Evolutionary conservation across 2,113 vertebrate genomes (phyloP), one percentile per base, ranked within the genome.

Genomic region (Myocastor coypus): DNA sequence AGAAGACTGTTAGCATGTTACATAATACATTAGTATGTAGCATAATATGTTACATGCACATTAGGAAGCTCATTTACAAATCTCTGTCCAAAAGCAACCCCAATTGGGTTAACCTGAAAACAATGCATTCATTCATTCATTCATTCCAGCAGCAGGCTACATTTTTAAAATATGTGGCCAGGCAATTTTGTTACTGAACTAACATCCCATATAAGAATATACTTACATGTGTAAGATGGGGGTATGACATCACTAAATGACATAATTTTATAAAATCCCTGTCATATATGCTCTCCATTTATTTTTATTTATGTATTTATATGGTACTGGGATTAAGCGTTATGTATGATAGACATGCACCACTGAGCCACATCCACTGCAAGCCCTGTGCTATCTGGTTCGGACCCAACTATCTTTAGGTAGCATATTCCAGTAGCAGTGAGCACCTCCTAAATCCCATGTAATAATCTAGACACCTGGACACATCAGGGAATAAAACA

Each of bases 401-500:
- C 71, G 50, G 7, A 61, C 77, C 52, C 59, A 71, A 71, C 61
- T 88, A 28, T 37, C 77, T 69, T 30, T 30, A 50, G 22, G 92
- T 66, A 50, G 5, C 37, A 24, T 34, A 55, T 66, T 61, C 52
- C 4, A 55, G 40, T 57, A 69, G 57, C 55, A 71, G 3, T 66
- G 12, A 87, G 24, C 24, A 42, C 40, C 52, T 52, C 37, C 71
- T 78, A 6, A 69, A 11, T 78, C 11, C 42, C 78, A 42, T 63
- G n/a, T 24, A 83, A 20, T 86, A 46, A 69, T 96, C 61, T 61
- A 91, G 91, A 85, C 3, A 40, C 42, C 55, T 94, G 77, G 69
- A 34, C 85, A 89, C 50, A 93, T 64, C 57, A 81, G 24, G 87
- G 50, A 95, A 55, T 84, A 96, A 97, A 92, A 81, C 40, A 89